Evolutionary conservation across 2,113 vertebrate species (phyloP), one percentile per base, ranked within the genome.

Genomic region (Lonchura striata): DNA sequence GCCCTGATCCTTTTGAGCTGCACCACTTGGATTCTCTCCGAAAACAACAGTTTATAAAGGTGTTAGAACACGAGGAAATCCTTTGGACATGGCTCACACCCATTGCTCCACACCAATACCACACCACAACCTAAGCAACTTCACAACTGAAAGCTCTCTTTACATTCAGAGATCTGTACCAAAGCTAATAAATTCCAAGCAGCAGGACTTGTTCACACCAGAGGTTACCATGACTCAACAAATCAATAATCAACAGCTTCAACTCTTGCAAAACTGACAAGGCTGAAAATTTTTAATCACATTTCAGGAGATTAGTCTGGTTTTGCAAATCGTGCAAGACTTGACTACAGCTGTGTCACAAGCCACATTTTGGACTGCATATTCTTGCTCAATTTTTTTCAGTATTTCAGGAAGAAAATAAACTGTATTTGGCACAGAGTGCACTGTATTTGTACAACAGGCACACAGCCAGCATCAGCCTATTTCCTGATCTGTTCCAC

Each of bases 261-360:
- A 83, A 66, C 39, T 59, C 68, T 59, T 22, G 24, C 52, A 74
- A 37, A 86, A 93, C 27, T 50, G 82, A 77, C 71, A 83, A 70
- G 52, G 76, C 47, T 86, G 44, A 86, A 90, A 63, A 66, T 44
- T 61, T 88, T 82, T 75, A 83, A 88, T 75, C 79, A 46, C 56
- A 46, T 66, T 88, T 52, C 59, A 84, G 64, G 72, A 75, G 72
- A 88, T 94, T 71, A 93, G 71, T 20, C 79, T 92, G 75, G 59
- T 92, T 94, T 72, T 85, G 57, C 79, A 94, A 90, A 88, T 46
- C 13, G 23, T 61, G 71, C 78, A 92, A 76, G 88, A 85, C 77
- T 84, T 63, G 72, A 75, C 78, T 88, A 87, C 78, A 96, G 92
- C 94, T 96, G 70, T 93, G 86, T 75, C 82, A 88, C 68, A 59